phyloP scores from a whole-genome alignment of 2,888 invertebrate genomes.

The Melipona beecheii region DNA sequence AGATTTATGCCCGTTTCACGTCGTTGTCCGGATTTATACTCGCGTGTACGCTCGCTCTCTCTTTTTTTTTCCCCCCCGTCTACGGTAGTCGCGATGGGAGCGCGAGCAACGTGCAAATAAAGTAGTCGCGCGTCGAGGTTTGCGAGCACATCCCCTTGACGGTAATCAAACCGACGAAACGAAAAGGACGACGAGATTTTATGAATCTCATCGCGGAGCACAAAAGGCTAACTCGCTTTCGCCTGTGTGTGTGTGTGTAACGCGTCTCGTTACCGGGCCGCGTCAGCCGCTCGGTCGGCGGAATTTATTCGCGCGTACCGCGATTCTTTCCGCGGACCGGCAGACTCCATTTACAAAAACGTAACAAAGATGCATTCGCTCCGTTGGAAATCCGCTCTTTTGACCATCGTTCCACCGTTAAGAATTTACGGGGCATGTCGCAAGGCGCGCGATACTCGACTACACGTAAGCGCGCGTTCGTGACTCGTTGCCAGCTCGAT shows the following conservation, averaged over 20 bases:
- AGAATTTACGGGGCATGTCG: not conserved
- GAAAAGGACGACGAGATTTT: constrained; percentile 37
- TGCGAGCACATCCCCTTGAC: not conserved
- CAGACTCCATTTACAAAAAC: constrained; percentile 17
- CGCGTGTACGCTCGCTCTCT: not conserved
- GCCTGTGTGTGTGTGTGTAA: not conserved
- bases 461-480: not conserved
- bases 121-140: constrained; percentile 20
- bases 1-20: constrained; percentile 67
- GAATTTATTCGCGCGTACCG: constrained; percentile 25
- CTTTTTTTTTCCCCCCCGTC: not conserved
- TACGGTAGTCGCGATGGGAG: constrained; percentile 4
- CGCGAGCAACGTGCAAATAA: constrained; percentile 50
- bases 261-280: constrained; percentile 16
- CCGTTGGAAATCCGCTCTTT: constrained; percentile 3
- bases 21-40: constrained; percentile 62
- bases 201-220: constrained; percentile 33
- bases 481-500: not conserved
- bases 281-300: not conserved
- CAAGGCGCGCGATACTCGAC: not conserved
- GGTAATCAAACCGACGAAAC: constrained; percentile 44
- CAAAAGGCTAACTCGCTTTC: constrained; percentile 36
- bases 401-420: not conserved
- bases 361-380: not conserved
- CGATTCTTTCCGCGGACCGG: not conserved